Evolutionary conservation across 2,113 vertebrate genomes (phyloP), one percentile per base, ranked within the genome.

Genomic region (cattle (Bos taurus)): DNA sequence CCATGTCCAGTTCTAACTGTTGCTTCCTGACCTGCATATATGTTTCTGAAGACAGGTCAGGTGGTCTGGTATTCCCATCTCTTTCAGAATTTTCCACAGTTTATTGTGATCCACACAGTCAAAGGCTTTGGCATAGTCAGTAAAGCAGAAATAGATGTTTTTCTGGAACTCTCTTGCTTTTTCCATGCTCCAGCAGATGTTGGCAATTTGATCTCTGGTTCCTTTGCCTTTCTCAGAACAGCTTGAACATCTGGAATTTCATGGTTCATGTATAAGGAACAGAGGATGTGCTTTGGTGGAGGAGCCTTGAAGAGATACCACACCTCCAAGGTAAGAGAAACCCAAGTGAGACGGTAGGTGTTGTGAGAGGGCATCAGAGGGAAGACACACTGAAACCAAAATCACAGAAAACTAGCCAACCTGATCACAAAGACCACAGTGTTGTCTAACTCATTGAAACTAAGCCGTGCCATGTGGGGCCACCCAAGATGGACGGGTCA

Each of bases 131-230:
- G 64, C 16, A 67, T 10, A 67, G 33, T 67, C 64, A 67, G 10
- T n/a, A 67, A 67, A 67, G 2, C 8, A n/a, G 33, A 67, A 67
- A 67, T 67, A 5, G 1, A 10, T n/a, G 16, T 36, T 19, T n/a
- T 67, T n/a, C 17, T 67, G 33, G 33, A 67, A 67, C 33, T 67
- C 64, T 67, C 33, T 19, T 67, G 7, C 33, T 67, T 67, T n/a
- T 19, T 19, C 0, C 1, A 67, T 67, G 33, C 19, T n/a, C 8
- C 16, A 19, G 16, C 0, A 0, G 16, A 67, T 19, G 4, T 67
- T 67, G 16, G 17, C 16, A 67, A 19, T 67, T 67, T 67, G 33
- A 67, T 19, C 33, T n/a, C 8, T 67, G 62, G 7, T 10, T 67
- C 8, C 16, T 67, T n/a, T 67, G 62, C 16, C 62, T n/a, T 67